These are phyloP conservation scores for Terebella lapidaria DNA, from an alignment of 2,888 invertebrate species.

Conservation along the genomic window DNA sequence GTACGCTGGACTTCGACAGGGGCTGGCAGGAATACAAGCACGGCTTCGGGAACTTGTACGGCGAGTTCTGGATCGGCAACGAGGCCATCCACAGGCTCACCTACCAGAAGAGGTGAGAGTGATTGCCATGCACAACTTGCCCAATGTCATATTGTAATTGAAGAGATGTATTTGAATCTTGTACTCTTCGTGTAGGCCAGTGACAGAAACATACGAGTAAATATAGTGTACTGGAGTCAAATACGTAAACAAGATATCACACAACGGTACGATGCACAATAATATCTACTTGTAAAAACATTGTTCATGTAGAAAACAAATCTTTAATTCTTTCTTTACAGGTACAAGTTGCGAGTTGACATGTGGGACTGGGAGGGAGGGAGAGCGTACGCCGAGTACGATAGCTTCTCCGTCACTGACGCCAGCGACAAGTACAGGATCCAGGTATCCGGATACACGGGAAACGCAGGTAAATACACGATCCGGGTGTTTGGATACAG, in stretches of 20 bases:
- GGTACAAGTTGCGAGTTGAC: conserved; percentile 44
- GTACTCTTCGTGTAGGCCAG: too few relatives aligned
- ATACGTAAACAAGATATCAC: too few relatives aligned
- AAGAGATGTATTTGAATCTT: too few relatives aligned
- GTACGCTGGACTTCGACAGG: conserved; percentile 27
- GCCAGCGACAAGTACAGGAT: conserved; percentile 37
- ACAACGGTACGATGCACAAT: too few relatives aligned
- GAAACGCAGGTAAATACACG: conserved; percentile 24
- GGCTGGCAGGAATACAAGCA: conserved; percentile 48
- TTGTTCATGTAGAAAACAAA: too few relatives aligned
- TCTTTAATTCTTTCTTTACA: too few relatives aligned
- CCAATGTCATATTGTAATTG: too few relatives aligned
- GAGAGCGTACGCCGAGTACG: conserved; percentile 41
- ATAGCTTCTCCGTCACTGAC: conserved; percentile 36
- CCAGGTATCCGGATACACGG: conserved; percentile 22
- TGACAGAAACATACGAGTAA: too few relatives aligned
- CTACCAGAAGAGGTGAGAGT: not conserved
- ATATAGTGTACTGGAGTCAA: too few relatives aligned
- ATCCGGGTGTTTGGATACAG: too few relatives aligned
- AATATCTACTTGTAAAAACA: too few relatives aligned
- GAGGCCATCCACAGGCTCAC: conserved; percentile 36
- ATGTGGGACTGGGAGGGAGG: conserved; percentile 52
- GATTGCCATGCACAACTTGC: too few relatives aligned
- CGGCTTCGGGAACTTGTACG: conserved; percentile 49
- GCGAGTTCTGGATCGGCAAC: conserved; percentile 49